Evolutionary conservation across 2,888 invertebrate species (phyloP).

Genomic region (Drosophila suboccidentalis): DNA sequence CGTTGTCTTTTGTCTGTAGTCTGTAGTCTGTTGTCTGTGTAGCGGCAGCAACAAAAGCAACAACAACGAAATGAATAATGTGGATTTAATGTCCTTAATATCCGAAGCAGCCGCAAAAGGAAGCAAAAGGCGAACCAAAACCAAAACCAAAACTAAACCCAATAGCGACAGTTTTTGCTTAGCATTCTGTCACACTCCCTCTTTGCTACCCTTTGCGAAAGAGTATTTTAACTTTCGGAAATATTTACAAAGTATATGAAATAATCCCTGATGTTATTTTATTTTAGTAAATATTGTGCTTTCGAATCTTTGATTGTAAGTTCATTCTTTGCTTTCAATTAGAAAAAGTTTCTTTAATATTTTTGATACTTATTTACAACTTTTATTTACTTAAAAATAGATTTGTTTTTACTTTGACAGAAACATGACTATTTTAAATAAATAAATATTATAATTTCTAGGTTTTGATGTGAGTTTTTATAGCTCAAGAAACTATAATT

Average conservation of each 20-base stretch:
- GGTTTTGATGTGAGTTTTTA: no score
- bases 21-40: conserved; percentile 19
- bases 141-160: conserved; percentile 33
- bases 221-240: background rate
- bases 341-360: no score
- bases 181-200: conserved; percentile 15
- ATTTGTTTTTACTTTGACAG: background rate
- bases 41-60: conserved; percentile 14
- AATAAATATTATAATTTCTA: no score
- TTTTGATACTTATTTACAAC: no score
- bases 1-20: conserved; percentile 17
- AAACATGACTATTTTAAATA: no score
- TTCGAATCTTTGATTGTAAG: no score
- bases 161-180: conserved; percentile 54
- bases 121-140: conserved; percentile 47
- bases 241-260: no score
- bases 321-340: no score
- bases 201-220: conserved; percentile 11
- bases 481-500: no score
- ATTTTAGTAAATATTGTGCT: background rate
- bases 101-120: conserved; percentile 66
- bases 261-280: background rate
- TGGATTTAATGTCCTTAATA: conserved; percentile 77
- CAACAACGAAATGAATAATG: conserved; percentile 69
- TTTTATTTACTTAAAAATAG: no score